A percentile compares a stretch with the other conserved stretches of the same genome.
These are phyloP conservation scores for Desoria tigrina DNA, from an alignment of 2,888 invertebrate genomes.

Conservation along the genomic window DNA sequence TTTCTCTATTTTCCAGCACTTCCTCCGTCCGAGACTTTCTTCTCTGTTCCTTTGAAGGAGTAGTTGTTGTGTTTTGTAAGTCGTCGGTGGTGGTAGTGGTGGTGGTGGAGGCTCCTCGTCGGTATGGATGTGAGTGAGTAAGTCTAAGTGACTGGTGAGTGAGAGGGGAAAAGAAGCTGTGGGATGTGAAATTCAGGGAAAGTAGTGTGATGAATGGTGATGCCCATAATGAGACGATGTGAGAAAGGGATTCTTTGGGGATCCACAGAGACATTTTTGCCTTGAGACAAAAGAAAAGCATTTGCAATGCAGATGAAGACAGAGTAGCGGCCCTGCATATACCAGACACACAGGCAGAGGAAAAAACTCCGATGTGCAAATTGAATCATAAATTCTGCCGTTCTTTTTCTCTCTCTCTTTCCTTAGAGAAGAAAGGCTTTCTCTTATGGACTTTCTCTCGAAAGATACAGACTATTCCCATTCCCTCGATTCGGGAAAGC, in stretches of 20 bases:
- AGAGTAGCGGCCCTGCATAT: conserved; percentile 20
- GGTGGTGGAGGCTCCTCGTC: conserved; percentile 3
- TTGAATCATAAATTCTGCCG: conserved; percentile 54
- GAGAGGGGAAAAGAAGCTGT: conserved; percentile 14
- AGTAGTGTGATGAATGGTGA: conserved; percentile 50
- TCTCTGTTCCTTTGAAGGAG: conserved; percentile 5
- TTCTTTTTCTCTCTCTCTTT: conserved; percentile 39
- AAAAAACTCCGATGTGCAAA: conserved; percentile 52
- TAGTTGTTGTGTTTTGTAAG: background rate
- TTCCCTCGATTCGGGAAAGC: too few species aligned
- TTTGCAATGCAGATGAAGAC: conserved; percentile 54
- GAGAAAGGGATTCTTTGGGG: conserved; percentile 47
- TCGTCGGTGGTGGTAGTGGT: background rate
- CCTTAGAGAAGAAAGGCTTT: too few species aligned
- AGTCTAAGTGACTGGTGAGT: conserved; percentile 20
- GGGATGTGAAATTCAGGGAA: conserved; percentile 23
- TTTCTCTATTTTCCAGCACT: too few species aligned
- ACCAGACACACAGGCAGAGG: conserved; percentile 8
- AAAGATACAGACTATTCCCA: too few species aligned
- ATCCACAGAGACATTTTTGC: conserved; percentile 49
- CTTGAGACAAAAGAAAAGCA: conserved; percentile 51
- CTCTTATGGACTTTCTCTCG: background rate
- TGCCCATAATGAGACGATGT: conserved; percentile 51
- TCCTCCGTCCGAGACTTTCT: background rate
- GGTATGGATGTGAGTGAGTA: conserved; percentile 1